Evolutionary conservation across 1,140 invertebrate genomes (phyloP).

Genomic region (Panonychus citri): DNA sequence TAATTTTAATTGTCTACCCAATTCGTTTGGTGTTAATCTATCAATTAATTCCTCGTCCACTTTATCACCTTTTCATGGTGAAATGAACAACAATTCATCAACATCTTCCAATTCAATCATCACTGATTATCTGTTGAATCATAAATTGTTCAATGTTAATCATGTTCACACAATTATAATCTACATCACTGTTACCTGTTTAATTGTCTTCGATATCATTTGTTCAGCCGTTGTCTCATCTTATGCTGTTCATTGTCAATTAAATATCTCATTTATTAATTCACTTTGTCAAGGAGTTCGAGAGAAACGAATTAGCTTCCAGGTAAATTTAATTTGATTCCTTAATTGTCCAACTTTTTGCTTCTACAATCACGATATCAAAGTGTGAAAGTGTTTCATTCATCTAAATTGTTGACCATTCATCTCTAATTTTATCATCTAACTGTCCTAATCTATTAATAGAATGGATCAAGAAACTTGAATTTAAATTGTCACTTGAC

Average conservation of each 20-base stretch:
- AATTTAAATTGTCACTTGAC: too few species aligned
- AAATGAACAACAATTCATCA: too few species aligned
- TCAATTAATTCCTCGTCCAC: not conserved
- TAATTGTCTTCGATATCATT: conserved; percentile 8
- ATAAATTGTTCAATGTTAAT: not conserved
- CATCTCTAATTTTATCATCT: too few species aligned
- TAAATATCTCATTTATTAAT: conserved; percentile 11
- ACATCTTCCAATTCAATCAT: too few species aligned
- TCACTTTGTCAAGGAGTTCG: conserved; percentile 7
- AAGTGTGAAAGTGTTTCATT: too few species aligned
- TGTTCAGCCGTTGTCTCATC: conserved; percentile 11
- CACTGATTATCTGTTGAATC: too few species aligned
- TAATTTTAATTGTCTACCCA: not conserved
- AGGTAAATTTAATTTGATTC: not conserved
- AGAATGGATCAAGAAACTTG: too few species aligned
- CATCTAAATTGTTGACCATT: too few species aligned
- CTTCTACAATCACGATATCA: too few species aligned
- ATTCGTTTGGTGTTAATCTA: not conserved
- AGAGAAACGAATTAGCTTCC: conserved; percentile 10
- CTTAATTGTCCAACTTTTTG: too few species aligned
- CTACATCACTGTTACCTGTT: not conserved
- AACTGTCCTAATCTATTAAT: too few species aligned
- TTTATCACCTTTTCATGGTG: too few species aligned
- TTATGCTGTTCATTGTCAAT: conserved; percentile 13
- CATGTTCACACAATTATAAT: not conserved